Evolutionary conservation across 2,113 vertebrate species (phyloP), one percentile per base, ranked within the genome.

Genomic region (Hippolais icterina): DNA sequence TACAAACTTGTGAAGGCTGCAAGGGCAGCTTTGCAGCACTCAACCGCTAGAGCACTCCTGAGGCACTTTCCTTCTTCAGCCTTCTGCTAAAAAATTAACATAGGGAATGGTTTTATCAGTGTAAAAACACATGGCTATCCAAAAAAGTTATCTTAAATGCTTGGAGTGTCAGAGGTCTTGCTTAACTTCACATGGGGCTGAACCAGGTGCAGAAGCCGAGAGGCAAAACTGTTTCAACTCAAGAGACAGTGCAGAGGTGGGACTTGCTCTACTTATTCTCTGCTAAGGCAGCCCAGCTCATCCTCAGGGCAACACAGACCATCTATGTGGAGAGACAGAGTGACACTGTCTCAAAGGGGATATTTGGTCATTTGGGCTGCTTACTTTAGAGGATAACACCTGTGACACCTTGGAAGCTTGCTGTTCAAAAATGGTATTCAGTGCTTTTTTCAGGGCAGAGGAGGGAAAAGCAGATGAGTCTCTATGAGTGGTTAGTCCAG

Each of bases 181-280:
- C 25, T 63, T 31, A 18, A 18, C 33, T 7, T 39, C 64, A 41
- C 29, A 3, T 1, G 56, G 5, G 14, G 75, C 57, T 72, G 44
- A 35, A 44, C 0, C 0, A 7, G 23, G 28, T 25, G 33, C 14
- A 60, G 76, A 65, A 83, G 29, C 33, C 4, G 5, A 2, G 2
- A 39, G 61, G 12, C 15, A 57, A 61, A 90, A 49, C 12, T 5
- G 14, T 42, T 66, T 52, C 41, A 14, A 2, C 3, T 25, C 18
- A 12, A n/a, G 44, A 76, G 64, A 12, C 22, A 31, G 61, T 2
- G 0, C 33, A 44, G 80, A 22, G 46, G 15, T 72, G 65, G 20
- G 82, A 75, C 3, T 13, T 52, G 37, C 27, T 35, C 68, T 78
- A 50, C 49, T 84, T 37, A 25, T 54, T 60, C 50, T 64, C 64